Conservation (phyloP, 2,113 vertebrate species). For the Aramus guarauna region DNA sequence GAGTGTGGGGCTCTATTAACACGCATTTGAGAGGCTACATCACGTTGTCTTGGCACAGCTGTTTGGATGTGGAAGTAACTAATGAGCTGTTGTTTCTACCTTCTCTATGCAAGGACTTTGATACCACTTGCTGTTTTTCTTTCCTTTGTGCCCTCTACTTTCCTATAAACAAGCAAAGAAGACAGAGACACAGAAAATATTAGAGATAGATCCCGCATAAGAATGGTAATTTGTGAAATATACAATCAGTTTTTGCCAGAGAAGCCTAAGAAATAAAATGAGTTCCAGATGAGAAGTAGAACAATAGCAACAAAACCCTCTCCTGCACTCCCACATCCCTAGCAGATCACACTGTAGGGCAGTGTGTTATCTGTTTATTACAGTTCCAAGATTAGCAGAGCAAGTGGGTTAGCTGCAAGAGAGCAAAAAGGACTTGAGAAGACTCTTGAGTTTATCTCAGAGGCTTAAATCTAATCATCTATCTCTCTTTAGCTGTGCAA, state of each 20-base stretch:
- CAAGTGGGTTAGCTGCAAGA: neutral
- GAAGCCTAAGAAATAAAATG: neutral
- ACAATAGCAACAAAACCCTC: neutral
- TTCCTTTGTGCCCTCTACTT: neutral
- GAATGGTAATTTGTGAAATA: neutral
- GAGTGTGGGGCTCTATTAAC: neutral
- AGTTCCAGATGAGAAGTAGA: neutral
- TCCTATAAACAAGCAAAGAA: neutral
- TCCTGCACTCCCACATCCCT: fast-evolving
- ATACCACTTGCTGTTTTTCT: neutral
- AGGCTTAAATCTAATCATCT: neutral
- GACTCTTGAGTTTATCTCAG: neutral
- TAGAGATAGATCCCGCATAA: neutral
- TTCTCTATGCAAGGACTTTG: neutral
- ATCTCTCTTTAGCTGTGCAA: neutral
- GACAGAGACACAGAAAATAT: neutral
- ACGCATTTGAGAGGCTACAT: neutral
- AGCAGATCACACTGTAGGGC: neutral
- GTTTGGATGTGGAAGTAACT: neutral
- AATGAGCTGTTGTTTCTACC: neutral
- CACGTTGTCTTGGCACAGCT: neutral
- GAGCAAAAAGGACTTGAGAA: neutral
- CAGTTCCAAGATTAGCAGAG: neutral
- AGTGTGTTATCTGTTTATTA: neutral
- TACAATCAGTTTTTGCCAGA: neutral